A percentile compares a stretch with the other conserved stretches of the same genome.
Evolutionary conservation across 1,140 invertebrate species (phyloP).

Genomic region (Pseudomyrmex pallidus): DNA sequence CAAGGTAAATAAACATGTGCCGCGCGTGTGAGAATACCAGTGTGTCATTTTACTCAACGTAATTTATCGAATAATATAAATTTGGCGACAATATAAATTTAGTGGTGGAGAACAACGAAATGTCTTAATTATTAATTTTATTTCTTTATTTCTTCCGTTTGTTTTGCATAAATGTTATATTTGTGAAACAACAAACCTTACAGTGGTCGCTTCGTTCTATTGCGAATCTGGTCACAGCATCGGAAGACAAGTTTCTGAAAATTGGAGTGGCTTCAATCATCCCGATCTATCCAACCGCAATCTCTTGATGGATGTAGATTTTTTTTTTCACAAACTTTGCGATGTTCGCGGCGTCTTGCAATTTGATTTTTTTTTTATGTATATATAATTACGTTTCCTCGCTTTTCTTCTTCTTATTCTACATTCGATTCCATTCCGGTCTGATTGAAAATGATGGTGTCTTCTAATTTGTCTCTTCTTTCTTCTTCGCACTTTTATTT

Average conservation of each 20-base stretch:
- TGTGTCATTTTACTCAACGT: too few relatives aligned
- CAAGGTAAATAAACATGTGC: background rate
- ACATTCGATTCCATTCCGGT: too few relatives aligned
- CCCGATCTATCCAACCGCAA: background rate
- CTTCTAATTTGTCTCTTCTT: too few relatives aligned
- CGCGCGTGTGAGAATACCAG: background rate
- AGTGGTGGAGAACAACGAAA: background rate
- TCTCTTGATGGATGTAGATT: too few relatives aligned
- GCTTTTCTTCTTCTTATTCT: too few relatives aligned
- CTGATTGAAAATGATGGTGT: too few relatives aligned
- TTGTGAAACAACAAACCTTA: slow-evolving; percentile 22
- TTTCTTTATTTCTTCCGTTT: background rate
- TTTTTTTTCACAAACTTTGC: background rate
- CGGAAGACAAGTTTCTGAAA: slow-evolving; percentile 24
- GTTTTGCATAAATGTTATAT: background rate
- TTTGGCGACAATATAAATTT: background rate
- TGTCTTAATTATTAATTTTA: background rate
- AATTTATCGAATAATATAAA: too few relatives aligned
- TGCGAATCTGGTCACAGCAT: slow-evolving; percentile 10
- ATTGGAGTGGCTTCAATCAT: background rate
- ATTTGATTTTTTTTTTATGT: background rate
- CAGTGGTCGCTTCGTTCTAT: slow-evolving; percentile 33
- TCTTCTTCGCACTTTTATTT: too few relatives aligned
- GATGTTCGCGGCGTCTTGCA: background rate
- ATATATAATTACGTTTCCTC: too few relatives aligned